A percentile compares a stretch with the other conserved stretches of the same genome.
Conservation (phyloP, 2,888 invertebrate species). For the Melolontha melolontha region DNA sequence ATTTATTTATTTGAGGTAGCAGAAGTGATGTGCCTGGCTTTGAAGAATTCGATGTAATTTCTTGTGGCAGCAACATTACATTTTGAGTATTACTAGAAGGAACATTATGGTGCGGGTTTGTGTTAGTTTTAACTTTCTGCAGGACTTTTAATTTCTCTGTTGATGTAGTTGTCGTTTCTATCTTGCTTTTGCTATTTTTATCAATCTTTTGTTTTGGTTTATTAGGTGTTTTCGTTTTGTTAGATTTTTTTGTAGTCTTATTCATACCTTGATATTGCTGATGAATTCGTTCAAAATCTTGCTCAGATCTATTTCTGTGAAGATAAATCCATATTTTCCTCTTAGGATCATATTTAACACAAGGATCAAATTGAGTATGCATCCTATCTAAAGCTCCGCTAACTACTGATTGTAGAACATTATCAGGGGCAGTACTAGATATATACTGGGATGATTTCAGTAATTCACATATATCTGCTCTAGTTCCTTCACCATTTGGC, state of each 20-base stretch:
- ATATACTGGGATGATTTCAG: slow-evolving; percentile 77
- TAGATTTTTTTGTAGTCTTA: slow-evolving; percentile 68
- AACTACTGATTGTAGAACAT: slow-evolving; percentile 83
- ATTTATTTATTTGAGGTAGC: slow-evolving; percentile 42
- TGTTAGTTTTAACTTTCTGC: slow-evolving; percentile 37
- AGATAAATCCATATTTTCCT: slow-evolving; percentile 97
- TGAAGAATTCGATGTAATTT: slow-evolving; percentile 23
- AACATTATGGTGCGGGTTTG: slow-evolving; percentile 23
- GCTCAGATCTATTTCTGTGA: slow-evolving; percentile 74
- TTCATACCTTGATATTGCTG: slow-evolving; percentile 75
- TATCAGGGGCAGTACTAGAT: slow-evolving; percentile 70
- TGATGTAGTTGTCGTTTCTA: slow-evolving; percentile 51
- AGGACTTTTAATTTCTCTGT: slow-evolving; percentile 54
- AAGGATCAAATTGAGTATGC: slow-evolving; percentile 91
- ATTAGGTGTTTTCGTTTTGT: slow-evolving; percentile 58
- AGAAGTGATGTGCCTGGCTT: slow-evolving; percentile 44
- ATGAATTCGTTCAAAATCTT: slow-evolving; percentile 75
- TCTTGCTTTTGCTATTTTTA: slow-evolving; percentile 65
- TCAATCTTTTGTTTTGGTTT: slow-evolving; percentile 67
- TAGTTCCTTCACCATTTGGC: slow-evolving; percentile 94
- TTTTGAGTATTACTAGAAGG: slow-evolving; percentile 27
- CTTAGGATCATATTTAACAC: slow-evolving; percentile 92
- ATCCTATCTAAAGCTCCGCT: slow-evolving; percentile 92
- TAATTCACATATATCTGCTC: slow-evolving; percentile 91
- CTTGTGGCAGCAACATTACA: slow-evolving; percentile 19